Base-by-base conservation (phyloP, 2,888 invertebrate species). In the Hirtodrosophila alboralis region DNA sequence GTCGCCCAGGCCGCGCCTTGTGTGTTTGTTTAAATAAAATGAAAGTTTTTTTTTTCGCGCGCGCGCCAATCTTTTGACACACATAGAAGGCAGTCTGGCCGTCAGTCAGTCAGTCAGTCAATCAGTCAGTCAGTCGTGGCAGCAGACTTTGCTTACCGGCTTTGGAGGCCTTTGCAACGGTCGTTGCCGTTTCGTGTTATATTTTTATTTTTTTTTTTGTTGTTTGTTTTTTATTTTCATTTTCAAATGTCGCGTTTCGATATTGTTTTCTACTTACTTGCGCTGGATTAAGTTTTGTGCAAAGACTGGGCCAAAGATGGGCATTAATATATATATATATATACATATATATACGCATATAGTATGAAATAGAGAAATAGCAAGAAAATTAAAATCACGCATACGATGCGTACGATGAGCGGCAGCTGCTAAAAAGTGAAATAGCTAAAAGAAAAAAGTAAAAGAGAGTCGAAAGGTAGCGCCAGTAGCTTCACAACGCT, bases 11-110 rank as follows among this genome's bases (percentile, higher is more conserved):
- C 84, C 84, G 80, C 80, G 63, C 80, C 84, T 80, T 75, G 59
- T 75, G 67, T 72, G 64, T 80, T 81, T 81, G 80, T 62, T 84
- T 70, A 77, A 80, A 84, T 84, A 84, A 81, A 81, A 81, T 81
- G 81, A 81, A 81, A 81, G 81, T 81, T 81, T 77, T 76, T 84
- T 73, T 81, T 77, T 76, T 84, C 69, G 72, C 75, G 59, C 68
- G 80, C 66, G 59, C 68, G 80, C 66, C 74, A 80, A 80, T 75
- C 79, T 77, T n/a, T 83, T 80, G 84, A 84, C 81, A 81, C 64
- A 81, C 81, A 81, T 84, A 52, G 68, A 69, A 75, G 72, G 61
- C 66, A 68, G 70, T 34, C 63, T 36, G 60, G 36, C 74, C 38
- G 54, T 68, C 73, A 49, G 61, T 34, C 44, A 49, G 27, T 54